Base-by-base conservation (phyloP, 2,888 invertebrate species). In the Platypus cylindrus region DNA sequence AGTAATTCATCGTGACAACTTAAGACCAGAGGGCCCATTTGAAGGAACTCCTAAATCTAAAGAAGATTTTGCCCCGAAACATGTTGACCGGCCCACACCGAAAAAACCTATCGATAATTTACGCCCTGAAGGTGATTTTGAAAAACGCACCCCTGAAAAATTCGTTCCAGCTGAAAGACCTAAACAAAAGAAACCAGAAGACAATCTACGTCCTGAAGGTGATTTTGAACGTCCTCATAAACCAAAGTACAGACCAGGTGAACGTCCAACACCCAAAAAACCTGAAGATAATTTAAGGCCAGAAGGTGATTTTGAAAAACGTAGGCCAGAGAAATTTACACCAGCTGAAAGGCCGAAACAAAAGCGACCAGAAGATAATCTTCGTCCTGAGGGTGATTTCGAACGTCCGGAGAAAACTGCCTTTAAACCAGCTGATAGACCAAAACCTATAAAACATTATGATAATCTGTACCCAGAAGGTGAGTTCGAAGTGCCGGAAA, bases 371-470 rank as follows among this genome's bases (percentile, higher is more conserved):
- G 62, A 62, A 38, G 77, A 81, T 50, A 80, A 80, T 53, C 58
- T 80, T 1, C 66, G 64, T 47, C 71, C 74, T 3, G 74, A 67
- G 47, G 66, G 64, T 5, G 65, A 75, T 17, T 76, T 76, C 51
- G 69, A 70, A 44, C 58, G 57, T 48, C 63, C 63, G 18, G 34
- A 60, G 58, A 37, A 60, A 59, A 33, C 55, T 55, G n/a, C 60
- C 59, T 42, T 55, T 59, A 25, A 17, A 20, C 36, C 36, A 5
- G 66, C 16, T 14, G 66, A 66, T 15, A 53, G 65, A 40, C 53
- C 53, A 1, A 42, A 54, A 22, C 53, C 47, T 9, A 62, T 50
- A 31, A 52, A 50, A 36, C 62, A 57, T 7, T 46, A 50, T 24
- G 65, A 66, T 45, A 65, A 64, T 47, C 47, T 66, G 3, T 37